Evolutionary conservation across 2,888 invertebrate genomes (phyloP).

Genomic region (Pandemis corylana): DNA sequence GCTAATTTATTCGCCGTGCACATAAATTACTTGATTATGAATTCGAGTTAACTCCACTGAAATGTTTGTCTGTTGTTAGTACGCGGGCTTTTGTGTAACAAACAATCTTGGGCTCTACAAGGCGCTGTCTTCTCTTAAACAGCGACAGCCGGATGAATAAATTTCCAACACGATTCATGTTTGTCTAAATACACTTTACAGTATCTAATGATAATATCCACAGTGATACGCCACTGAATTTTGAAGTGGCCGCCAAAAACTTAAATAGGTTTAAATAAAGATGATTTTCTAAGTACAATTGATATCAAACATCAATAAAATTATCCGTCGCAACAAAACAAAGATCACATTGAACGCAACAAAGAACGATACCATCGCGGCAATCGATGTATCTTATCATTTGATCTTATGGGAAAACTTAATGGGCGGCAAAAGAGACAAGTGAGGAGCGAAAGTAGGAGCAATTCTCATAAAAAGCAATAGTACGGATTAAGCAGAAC

Average conservation of each 20-base stretch:
- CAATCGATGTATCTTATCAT: slow-evolving; percentile 46
- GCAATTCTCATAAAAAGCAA: slow-evolving; percentile 78
- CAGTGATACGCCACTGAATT: not conserved
- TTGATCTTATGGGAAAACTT: slow-evolving; percentile 56
- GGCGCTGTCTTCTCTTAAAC: slow-evolving; percentile 60
- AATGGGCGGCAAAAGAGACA: slow-evolving; percentile 56
- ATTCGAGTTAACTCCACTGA: slow-evolving; percentile 83
- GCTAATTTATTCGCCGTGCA: slow-evolving; percentile 85
- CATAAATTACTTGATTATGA: slow-evolving; percentile 86
- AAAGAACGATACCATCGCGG: slow-evolving; percentile 43
- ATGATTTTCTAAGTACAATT: not conserved
- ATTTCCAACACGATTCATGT: slow-evolving; percentile 46
- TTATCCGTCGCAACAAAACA: slow-evolving; percentile 35
- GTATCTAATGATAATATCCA: slow-evolving; percentile 12
- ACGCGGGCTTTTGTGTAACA: slow-evolving; percentile 79
- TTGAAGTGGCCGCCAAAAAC: not conserved
- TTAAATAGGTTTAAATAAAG: not conserved
- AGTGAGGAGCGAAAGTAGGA: slow-evolving; percentile 69
- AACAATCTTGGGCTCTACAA: slow-evolving; percentile 77
- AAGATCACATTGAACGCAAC: slow-evolving; percentile 36
- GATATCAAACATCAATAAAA: slow-evolving; percentile 21
- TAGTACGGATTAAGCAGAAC: slow-evolving; percentile 81
- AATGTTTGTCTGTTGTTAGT: slow-evolving; percentile 82
- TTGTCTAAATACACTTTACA: slow-evolving; percentile 35
- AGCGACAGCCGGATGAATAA: slow-evolving; percentile 54